These are phyloP conservation scores for Ectemnius continuus DNA, from an alignment of 2,888 invertebrate genomes.

Conservation along the genomic window DNA sequence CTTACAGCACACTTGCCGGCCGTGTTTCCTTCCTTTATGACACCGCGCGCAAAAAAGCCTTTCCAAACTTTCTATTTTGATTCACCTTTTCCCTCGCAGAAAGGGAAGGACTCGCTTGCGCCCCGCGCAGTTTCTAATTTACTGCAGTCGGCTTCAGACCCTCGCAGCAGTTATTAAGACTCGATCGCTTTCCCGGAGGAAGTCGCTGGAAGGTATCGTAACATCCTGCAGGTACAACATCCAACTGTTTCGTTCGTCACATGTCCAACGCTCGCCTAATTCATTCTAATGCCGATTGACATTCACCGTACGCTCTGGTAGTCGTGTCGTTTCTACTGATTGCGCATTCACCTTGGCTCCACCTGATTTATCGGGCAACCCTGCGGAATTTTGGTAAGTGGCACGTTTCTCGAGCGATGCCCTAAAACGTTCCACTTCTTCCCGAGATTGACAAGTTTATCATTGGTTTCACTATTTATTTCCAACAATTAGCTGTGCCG, in stretches of 20 bases:
- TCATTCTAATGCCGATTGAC: constrained; percentile 54
- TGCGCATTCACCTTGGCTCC: constrained; percentile 50
- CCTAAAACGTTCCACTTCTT: background rate
- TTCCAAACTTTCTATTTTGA: too few species aligned
- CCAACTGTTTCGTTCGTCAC: constrained; percentile 48
- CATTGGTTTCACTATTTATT: constrained; percentile 8
- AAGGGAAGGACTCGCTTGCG: background rate
- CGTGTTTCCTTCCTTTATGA: too few species aligned
- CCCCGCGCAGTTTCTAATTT: constrained; percentile 4
- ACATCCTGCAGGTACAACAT: constrained; percentile 35
- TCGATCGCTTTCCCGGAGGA: constrained; percentile 39
- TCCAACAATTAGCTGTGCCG: constrained; percentile 6
- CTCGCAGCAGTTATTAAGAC: constrained; percentile 23
- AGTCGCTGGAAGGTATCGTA: constrained; percentile 37
- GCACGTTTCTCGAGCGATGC: constrained; percentile 1
- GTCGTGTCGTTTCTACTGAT: constrained; percentile 53
- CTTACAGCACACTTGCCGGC: too few species aligned
- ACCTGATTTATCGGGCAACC: constrained; percentile 42
- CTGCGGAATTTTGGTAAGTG: constrained; percentile 31
- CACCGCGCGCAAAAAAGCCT: too few species aligned
- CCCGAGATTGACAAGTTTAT: constrained; percentile 34
- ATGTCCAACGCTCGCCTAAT: constrained; percentile 45
- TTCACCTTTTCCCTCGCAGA: too few species aligned
- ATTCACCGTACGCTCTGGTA: constrained; percentile 49
- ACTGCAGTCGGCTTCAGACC: constrained; percentile 51